These are phyloP conservation scores for Adineta ricciae DNA, from an alignment of 2,888 invertebrate species.

Conservation along the genomic window DNA sequence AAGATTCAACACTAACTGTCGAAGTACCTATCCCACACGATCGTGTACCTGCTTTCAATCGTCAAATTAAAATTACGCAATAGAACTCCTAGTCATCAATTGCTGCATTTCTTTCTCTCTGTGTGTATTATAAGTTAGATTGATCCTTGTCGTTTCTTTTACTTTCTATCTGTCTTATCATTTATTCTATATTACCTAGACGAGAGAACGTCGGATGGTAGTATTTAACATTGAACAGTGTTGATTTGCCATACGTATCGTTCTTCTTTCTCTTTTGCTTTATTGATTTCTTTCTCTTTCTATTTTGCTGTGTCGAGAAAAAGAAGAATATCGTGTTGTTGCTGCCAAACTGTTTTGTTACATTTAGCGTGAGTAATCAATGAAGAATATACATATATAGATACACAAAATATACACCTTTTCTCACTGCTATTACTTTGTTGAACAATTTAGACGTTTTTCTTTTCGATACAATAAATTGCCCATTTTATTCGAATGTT, in stretches of 20 bases:
- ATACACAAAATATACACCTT: neutral
- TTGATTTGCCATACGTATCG: neutral
- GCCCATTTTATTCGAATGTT: neutral
- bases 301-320: conserved; percentile 9
- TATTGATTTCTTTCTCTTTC: neutral
- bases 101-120: neutral
- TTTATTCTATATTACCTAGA: neutral
- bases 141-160: neutral
- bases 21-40: conserved; percentile 33
- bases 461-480: conserved; percentile 4
- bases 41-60: neutral
- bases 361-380: neutral
- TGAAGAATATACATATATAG: neutral
- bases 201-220: conserved; percentile 1
- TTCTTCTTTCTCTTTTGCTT: neutral
- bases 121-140: neutral
- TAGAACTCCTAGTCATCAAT: neutral
- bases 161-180: neutral
- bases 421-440: neutral
- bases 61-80: conserved; percentile 20
- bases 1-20: conserved; percentile 33
- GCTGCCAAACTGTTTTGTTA: neutral
- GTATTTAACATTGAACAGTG: neutral
- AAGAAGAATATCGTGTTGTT: neutral
- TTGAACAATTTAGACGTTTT: neutral